These are phyloP conservation scores for Drosophila borborema DNA, from an alignment of 2,888 invertebrate genomes.

Conservation along the genomic window DNA sequence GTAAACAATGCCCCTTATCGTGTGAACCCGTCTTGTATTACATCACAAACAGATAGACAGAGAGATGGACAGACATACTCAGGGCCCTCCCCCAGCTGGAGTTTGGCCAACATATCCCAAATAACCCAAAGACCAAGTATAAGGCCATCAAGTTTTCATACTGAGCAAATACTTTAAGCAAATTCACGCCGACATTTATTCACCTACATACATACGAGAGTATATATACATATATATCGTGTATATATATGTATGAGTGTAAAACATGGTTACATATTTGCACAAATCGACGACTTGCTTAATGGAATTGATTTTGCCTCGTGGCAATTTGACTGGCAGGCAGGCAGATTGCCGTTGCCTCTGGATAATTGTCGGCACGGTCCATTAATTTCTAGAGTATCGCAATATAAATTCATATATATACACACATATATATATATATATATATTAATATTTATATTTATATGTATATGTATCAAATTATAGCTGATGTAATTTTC, in stretches of 20 bases:
- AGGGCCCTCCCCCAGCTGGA: constrained; percentile 18
- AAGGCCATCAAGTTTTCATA: constrained; percentile 57
- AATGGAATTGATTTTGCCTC: constrained; percentile 35
- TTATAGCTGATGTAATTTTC: constrained; percentile 61
- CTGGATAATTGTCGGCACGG: constrained; percentile 63
- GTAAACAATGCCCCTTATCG: constrained; percentile 37
- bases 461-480: constrained; percentile 14
- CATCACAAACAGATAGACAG: constrained; percentile 18
- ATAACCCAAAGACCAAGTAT: constrained; percentile 18
- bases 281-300: constrained; percentile 8
- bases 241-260: background rate
- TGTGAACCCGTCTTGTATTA: constrained; percentile 33
- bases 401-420: constrained; percentile 23
- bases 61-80: background rate
- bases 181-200: constrained; percentile 27
- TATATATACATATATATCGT: background rate
- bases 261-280: constrained; percentile 9
- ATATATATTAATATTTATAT: background rate
- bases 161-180: constrained; percentile 60
- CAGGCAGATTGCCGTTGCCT: constrained; percentile 6
- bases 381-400: constrained; percentile 64
- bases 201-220: background rate
- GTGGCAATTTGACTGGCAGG: constrained; percentile 9
- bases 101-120: constrained; percentile 28
- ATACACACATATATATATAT: background rate